These are phyloP conservation scores for Drosophila virilis DNA, from an alignment of 1,140 invertebrate genomes.

Conservation along the genomic window DNA sequence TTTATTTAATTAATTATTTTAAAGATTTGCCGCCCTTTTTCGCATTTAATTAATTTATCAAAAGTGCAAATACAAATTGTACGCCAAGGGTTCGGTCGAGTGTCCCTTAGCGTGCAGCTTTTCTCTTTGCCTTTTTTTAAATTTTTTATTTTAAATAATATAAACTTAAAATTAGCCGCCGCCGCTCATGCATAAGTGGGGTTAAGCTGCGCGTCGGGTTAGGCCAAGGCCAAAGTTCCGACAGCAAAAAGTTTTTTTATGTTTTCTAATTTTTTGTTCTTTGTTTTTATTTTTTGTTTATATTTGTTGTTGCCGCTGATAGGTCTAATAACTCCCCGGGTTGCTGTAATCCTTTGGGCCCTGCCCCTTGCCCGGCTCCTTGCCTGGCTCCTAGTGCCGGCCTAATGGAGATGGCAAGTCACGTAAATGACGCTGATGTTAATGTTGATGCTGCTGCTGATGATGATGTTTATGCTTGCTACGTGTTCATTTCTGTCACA, in stretches of 20 bases:
- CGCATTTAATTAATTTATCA: constrained; percentile 81
- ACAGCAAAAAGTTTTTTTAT: constrained; percentile 34
- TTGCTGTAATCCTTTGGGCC: constrained; percentile 74
- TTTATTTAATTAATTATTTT: constrained; percentile 83
- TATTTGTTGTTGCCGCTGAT: constrained; percentile 50
- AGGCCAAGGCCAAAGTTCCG: constrained; percentile 72
- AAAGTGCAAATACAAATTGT: constrained; percentile 78
- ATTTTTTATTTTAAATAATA: constrained; percentile 75
- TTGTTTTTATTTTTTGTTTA: constrained; percentile 18
- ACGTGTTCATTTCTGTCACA: constrained; percentile 79
- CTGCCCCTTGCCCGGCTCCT: constrained; percentile 25
- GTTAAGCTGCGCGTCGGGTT: constrained; percentile 67
- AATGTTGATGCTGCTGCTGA: constrained; percentile 58
- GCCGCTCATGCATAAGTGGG: constrained; percentile 57
- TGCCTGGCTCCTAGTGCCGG: constrained; percentile 27
- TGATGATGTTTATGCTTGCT: constrained; percentile 56
- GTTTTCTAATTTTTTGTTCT: constrained; percentile 17
- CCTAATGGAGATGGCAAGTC: constrained; percentile 73
- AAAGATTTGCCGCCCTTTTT: constrained; percentile 71
- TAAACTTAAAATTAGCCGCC: constrained; percentile 76
- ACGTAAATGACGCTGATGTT: constrained; percentile 73
- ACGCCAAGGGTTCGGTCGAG: constrained; percentile 34
- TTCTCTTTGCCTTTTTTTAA: constrained; percentile 39
- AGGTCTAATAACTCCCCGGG: constrained; percentile 79
- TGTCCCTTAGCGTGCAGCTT: constrained; percentile 24